Conservation (phyloP, 2,797 vertebrate species). For the Pitangus sulphuratus region DNA sequence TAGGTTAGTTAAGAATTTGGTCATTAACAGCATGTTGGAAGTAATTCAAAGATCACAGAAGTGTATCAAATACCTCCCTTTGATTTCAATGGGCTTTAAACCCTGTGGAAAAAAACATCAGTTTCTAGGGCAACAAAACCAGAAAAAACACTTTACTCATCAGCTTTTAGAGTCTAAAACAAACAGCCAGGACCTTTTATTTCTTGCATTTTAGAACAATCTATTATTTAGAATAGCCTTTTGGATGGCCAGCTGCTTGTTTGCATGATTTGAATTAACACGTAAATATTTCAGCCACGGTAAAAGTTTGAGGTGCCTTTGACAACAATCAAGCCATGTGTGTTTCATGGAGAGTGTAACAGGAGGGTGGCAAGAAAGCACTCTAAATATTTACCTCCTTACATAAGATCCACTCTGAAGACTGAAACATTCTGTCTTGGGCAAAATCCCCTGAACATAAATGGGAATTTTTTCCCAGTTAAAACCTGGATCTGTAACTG, state of each 20-base stretch:
- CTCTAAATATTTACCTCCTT: background rate
- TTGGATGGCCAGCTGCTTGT: background rate
- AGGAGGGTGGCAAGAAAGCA: background rate
- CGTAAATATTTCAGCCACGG: background rate
- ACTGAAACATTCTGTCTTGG: background rate
- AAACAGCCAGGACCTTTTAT: background rate
- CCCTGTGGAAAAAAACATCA: constrained; percentile 7
- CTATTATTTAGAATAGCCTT: background rate
- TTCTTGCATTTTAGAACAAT: background rate
- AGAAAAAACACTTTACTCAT: constrained; percentile 28
- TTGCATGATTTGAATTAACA: background rate
- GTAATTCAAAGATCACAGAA: constrained; percentile 40
- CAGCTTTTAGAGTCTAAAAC: background rate
- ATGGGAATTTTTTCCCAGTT: background rate
- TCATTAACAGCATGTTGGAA: constrained; percentile 51
- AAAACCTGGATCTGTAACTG: background rate
- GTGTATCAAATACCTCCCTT: constrained; percentile 29
- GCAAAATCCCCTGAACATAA: background rate
- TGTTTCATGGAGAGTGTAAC: background rate
- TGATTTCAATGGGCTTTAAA: constrained; percentile 43
- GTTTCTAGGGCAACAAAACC: constrained; percentile 55
- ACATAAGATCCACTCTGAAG: background rate
- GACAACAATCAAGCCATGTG: background rate
- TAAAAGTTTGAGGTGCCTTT: background rate
- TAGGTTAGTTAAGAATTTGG: constrained; percentile 38